Conservation (phyloP, 2,888 invertebrate species). For the Campoletis raptor region DNA sequence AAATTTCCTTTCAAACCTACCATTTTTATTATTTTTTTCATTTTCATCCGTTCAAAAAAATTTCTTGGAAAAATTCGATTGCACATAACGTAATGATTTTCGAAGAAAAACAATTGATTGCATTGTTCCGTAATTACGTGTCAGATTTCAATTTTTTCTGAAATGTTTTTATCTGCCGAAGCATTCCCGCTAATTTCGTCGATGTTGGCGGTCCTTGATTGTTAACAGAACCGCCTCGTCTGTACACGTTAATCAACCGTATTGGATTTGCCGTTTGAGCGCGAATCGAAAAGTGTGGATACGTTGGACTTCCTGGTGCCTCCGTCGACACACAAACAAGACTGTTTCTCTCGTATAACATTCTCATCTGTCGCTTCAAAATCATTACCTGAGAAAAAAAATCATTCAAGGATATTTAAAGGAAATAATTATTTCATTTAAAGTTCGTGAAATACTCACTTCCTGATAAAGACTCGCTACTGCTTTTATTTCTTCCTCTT, state of each 20-base stretch:
- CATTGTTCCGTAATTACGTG: slow-evolving; percentile 20
- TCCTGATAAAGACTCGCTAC: slow-evolving; percentile 80
- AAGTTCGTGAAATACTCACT: slow-evolving; percentile 70
- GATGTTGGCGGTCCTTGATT: slow-evolving; percentile 75
- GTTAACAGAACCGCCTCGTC: slow-evolving; percentile 26
- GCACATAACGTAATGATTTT: not conserved
- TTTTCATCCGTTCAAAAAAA: not conserved
- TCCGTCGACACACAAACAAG: slow-evolving; percentile 79
- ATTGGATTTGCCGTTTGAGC: slow-evolving; percentile 61
- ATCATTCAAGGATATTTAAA: not conserved
- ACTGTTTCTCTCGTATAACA: slow-evolving; percentile 78
- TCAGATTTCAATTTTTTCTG: slow-evolving; percentile 76
- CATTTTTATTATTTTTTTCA: not conserved
- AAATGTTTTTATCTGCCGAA: slow-evolving; percentile 81
- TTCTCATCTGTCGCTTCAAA: slow-evolving; percentile 79
- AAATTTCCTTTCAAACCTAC: not conserved
- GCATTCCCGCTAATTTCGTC: slow-evolving; percentile 76
- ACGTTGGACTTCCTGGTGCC: slow-evolving; percentile 52
- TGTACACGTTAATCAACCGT: slow-evolving; percentile 46
- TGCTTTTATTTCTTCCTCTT: slow-evolving; percentile 82
- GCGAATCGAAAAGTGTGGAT: slow-evolving; percentile 49
- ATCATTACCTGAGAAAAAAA: slow-evolving; percentile 75
- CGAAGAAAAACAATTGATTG: not conserved
- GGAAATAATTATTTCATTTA: not conserved
- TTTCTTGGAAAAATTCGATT: slow-evolving; percentile 16